These are phyloP conservation scores for Xiphorhynchus erythropygius DNA, from an alignment of 2,797 vertebrate genomes.

Conservation along the genomic window DNA sequence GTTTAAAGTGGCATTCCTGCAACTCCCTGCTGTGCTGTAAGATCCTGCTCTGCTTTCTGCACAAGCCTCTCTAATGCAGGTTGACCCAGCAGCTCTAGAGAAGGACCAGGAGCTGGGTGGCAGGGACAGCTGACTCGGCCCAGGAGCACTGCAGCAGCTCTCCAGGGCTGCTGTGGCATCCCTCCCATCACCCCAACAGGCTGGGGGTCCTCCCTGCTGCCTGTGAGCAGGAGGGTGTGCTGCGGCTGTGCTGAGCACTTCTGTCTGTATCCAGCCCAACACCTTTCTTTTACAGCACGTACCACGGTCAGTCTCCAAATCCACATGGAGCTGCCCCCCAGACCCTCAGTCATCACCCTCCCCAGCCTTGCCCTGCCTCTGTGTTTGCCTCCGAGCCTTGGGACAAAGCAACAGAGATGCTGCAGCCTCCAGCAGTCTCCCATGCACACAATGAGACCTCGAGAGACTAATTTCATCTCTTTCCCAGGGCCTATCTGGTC, in stretches of 20 bases:
- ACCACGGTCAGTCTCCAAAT: fast-evolving
- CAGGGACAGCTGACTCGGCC: fast-evolving
- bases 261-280: fast-evolving
- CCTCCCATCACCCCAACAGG: fast-evolving
- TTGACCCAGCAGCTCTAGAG: not conserved
- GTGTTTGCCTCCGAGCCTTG: not conserved
- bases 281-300: not conserved
- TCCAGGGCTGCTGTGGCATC: not conserved
- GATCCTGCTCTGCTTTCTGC: not conserved
- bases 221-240: fast-evolving
- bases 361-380: not conserved
- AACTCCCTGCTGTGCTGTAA: not conserved
- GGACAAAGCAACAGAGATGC: not conserved
- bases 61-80: not conserved
- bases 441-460: fast-evolving
- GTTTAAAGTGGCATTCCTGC: not conserved
- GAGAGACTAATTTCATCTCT: not conserved
- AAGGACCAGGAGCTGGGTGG: not conserved
- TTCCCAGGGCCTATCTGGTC: fast-evolving
- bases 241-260: not conserved
- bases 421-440: not conserved
- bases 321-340: not conserved
- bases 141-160: not conserved
- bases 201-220: not conserved
- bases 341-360: not conserved